Percentiles rank a stretch among this genome's conserved stretches.
phyloP scores from a whole-genome alignment of 1,140 invertebrate genomes.

The Brachionus plicatilis region DNA sequence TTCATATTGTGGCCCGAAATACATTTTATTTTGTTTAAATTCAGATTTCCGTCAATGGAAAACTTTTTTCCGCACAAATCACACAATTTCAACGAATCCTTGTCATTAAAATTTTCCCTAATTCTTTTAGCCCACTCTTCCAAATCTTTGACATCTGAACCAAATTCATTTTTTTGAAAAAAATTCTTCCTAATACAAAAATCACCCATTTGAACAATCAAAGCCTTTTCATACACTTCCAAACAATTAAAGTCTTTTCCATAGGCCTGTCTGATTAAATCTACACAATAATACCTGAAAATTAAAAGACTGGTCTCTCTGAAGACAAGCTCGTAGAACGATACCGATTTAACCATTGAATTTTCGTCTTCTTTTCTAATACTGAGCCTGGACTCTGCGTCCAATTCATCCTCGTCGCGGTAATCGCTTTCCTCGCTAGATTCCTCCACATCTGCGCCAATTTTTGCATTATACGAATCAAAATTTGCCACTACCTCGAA shows the following conservation, averaged over 20 bases:
- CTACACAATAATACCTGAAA: not conserved
- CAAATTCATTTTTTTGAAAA: not conserved
- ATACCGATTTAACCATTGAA: not conserved
- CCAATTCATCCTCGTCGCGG: not conserved
- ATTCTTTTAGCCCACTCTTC: not conserved
- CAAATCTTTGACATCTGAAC: not conserved
- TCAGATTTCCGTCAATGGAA: not conserved
- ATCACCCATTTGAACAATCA: not conserved
- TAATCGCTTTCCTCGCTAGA: not conserved
- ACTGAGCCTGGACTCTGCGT: not conserved
- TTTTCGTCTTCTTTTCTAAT: not conserved
- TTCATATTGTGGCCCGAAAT: constrained; percentile 5
- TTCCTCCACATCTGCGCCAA: not conserved
- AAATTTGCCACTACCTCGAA: not conserved
- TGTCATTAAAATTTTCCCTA: not conserved
- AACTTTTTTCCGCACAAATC: not conserved
- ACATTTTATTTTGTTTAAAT: constrained; percentile 1
- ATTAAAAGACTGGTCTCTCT: not conserved
- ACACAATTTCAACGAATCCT: not conserved
- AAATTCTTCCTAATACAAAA: constrained; percentile 18
- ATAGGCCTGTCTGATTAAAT: not conserved
- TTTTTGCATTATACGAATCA: not conserved
- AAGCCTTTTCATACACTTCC: not conserved
- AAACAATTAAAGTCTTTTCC: not conserved
- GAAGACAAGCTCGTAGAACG: not conserved